Evolutionary conservation across 2,888 invertebrate genomes (phyloP), one percentile per base, ranked within the genome.

Genomic region (Pherbina coryleti): DNA sequence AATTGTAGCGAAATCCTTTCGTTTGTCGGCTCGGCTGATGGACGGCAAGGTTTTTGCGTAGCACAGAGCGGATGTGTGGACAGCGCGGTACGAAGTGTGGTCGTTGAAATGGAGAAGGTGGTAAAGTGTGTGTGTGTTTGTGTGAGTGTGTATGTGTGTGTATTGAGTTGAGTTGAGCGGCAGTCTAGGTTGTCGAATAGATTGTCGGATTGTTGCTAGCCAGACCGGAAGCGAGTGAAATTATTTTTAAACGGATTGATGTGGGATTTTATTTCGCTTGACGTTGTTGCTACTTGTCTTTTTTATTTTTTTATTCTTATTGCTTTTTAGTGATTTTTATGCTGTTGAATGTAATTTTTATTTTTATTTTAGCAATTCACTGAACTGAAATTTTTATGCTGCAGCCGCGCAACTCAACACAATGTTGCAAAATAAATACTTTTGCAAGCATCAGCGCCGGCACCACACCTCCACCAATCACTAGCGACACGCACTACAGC

Each of bases 201-300:
- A 25, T 62, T 60, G 73, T 49, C 62, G 69, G 44, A 69, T 76
- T 72, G 74, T 80, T 81, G 82, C 70, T 82, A 83, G 82, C 79
- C 82, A 79, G 80, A 83, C 80, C 83, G 84, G 84, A 85, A 85
- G 81, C 79, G 64, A 80, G 80, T 69, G 81, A 85, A 84, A 85
- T 85, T 85, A 84, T 85, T 84, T 85, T 82, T 84, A 85, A 84
- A 84, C 84, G 84, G 79, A 83, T 79, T 81, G 81, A 82, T 80
- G 82, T 79, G 60, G 55, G 60, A 53, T 77, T 77, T 66, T 77
- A 66, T 75, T 76, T 78, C 17, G 49, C 22, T 62, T 19, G n/a
- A 22, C 60, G 69, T 76, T 76, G 49, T 66, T 44, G 19, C 37
- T 44, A 5, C 71, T 55, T 77, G 22, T 71, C 1, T 60, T n/a